Base-by-base conservation (phyloP, 2,888 invertebrate species). In the Epirrhoe tristata region DNA sequence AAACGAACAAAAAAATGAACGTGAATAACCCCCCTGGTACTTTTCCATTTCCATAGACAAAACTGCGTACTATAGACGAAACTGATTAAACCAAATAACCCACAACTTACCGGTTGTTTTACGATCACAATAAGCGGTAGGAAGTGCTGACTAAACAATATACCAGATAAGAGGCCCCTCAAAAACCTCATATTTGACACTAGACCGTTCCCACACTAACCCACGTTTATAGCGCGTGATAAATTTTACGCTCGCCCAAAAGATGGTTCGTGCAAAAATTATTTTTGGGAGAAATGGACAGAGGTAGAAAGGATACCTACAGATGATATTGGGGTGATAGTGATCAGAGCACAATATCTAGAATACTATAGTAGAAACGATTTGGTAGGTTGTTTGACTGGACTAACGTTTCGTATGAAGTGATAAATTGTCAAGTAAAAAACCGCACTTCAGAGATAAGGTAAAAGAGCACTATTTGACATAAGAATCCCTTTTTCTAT, bases 131-230 rank as follows among this genome's bases (percentile, higher is more conserved):
- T 82, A 78, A 80, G 75, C 73, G 64, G 73, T 65, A 71, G 67
- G 65, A 67, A 63, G 66, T 68, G 79, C 81, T 82, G 80, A 78
- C 81, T 80, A 81, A 82, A 81, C 82, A 81, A 80, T 81, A 76
- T 74, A 73, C 56, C 59, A 74, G 80, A 79, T 77, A 77, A 80
- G 77, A 59, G n/a, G 67, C 36, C 66, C 75, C 74, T 67, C 57
- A 71, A 78, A 77, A 79, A 78, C 73, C 77, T 74, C 71, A 73
- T 79, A 78, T 77, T 79, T 77, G 77, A 74, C 70, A 71, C 75
- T 74, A 66, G 66, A 43, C 53, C 50, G 66, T 54, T 62, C 58
- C 56, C 61, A 64, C 64, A 58, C 46, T 61, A 53, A 69, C 66
- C 73, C 63, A 17, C 56, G 66, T 69, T 74, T 74, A 70, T 68